Evolutionary conservation across 2,113 vertebrate species (phyloP), one percentile per base, ranked within the genome.

Genomic region (Nesogale talazaci): DNA sequence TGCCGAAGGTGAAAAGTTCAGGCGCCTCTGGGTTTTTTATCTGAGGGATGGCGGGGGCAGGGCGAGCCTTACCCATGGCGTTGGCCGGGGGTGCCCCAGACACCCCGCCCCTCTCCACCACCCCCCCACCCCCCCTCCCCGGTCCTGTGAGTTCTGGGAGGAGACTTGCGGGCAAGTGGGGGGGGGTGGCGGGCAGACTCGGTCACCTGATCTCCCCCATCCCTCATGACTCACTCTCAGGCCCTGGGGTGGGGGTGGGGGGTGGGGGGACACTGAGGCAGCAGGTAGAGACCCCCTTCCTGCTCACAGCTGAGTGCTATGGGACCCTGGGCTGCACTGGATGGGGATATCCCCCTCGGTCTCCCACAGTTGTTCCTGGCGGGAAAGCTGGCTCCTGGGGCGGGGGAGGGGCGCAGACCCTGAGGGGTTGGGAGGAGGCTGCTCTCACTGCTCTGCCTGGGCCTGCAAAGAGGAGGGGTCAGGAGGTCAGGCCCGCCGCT

Each of bases 1-100:
- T 12, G 14, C 79, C 6, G 0, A 93, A 88, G 98, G 98, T 98
- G 98, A 98, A 98, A 98, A 98, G 98, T 98, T 98, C 97, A 72
- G 34, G 97, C 95, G 80, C 96, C 92, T 92, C 70, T 72, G 19
- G 36, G 19, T 72, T 20, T 2, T 31, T 52, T 52, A 52, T 52
- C 46, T 12, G 46, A 52, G 46, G 46, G 46, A 34, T n/a, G 36
- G n/a, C 17, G 59, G 16, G 12, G 8, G 59, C 17, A 36, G 70
- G 70, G 34, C 34, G 8, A 8, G 5, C 19, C 3, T 19, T 3
- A 20, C 19, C 70, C 7, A 11, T 38, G 36, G 46, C 46, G 46
- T 52, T 52, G 46, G 46, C 46, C 14, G 46, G 46, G 70, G 34
- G 34, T 72, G 34, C 36, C 70, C 36, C 19, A 12, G 70, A 34